Base-by-base conservation (phyloP, 1,140 invertebrate species). In the Ceratina japonica region DNA sequence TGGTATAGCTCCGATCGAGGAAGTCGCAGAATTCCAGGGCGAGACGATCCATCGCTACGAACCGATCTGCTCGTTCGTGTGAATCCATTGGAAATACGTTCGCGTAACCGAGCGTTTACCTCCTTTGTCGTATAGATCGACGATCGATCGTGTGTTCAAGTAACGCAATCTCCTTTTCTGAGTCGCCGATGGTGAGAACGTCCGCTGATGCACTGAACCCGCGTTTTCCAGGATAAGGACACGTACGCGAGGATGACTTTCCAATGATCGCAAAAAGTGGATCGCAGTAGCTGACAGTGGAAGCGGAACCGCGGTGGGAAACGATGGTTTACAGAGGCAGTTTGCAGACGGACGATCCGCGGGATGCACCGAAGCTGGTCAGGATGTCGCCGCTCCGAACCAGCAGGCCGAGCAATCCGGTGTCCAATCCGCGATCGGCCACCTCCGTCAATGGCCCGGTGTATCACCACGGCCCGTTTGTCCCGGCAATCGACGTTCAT, bases 291-390 rank as follows among this genome's bases (percentile, higher is more conserved):
- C 8, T 10, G 69, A 68, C 15, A 1, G 63, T 3, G 15, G 15
- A 59, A 54, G 15, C 16, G n/a, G 49, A 64, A n/a, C 16, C 68
- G 37, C 10, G n/a, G 22, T 18, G 4, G 31, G 22, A 52, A 84
- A 72, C 37, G 8, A 90, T 90, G 89, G 89, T 90, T 13, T 89
- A 90, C 70, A 82, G 89, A 63, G 89, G 89, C 22, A 88, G 82
- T 70, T 80, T 90, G 64, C 88, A 90, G 70, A 89, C 88, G 10
- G 89, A 89, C 70, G 89, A 90, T 66, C 85, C 89, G 3, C 77
- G 85, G 44, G 87, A 90, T 69, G 86, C 85, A 5, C 89, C 89
- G 22, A 87, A 68, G 44, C 63, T 90, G 71, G 87, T 90, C 4
- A 80, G 89, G 27, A 87, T 90, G 75, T 83, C 89, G 7, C 89